phyloP scores from a whole-genome alignment of 2,888 invertebrate genomes.

The Pristionchus arcanus region DNA sequence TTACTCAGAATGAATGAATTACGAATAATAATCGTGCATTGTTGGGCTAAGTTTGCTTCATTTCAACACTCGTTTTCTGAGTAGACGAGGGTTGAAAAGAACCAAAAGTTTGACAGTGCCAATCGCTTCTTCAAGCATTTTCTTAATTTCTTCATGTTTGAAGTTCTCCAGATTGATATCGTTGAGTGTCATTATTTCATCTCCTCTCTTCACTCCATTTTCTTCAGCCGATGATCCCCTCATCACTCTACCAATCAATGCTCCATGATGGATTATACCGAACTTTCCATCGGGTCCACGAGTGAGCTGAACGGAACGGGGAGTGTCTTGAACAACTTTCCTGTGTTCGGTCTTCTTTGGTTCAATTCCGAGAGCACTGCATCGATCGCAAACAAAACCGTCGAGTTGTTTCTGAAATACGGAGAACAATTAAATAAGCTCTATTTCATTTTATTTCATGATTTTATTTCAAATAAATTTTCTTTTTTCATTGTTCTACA shows the following conservation, averaged over 20 bases:
- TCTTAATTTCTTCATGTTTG: background rate
- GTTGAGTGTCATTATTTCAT: background rate
- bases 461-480: too few relatives aligned
- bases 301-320: background rate
- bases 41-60: too few relatives aligned
- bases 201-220: background rate
- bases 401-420: too few relatives aligned
- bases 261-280: background rate
- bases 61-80: background rate
- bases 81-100: background rate
- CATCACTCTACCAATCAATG: background rate
- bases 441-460: too few relatives aligned
- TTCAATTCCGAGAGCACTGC: too few relatives aligned
- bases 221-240: background rate
- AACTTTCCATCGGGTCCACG: background rate
- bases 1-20: too few relatives aligned
- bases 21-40: too few relatives aligned
- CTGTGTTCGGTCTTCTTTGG: constrained; percentile 80
- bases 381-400: too few relatives aligned
- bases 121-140: background rate
- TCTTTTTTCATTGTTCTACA: too few relatives aligned
- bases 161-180: background rate
- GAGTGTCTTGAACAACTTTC: too few relatives aligned
- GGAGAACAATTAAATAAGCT: too few relatives aligned
- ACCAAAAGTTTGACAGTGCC: background rate